Evolutionary conservation across 2,888 invertebrate genomes (phyloP), one percentile per base, ranked within the genome.

Genomic region (Phaedon cochleariae): DNA sequence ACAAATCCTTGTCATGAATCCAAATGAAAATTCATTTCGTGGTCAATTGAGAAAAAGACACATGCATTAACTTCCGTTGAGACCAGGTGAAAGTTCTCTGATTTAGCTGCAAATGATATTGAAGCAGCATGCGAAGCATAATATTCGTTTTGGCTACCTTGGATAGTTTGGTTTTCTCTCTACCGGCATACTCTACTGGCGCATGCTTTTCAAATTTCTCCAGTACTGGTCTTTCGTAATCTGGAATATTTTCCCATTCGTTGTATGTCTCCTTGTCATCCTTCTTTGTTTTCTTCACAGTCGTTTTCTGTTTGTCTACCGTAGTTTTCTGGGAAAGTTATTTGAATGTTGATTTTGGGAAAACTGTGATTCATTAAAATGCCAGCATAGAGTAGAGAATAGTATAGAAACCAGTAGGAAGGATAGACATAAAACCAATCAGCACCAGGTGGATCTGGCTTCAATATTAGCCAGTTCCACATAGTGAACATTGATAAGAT

Each of bases 221-320:
- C 64, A 92, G 85, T 1, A 88, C 90, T 1, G 92, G 90, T 72
- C 92, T 87, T 31, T 93, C 93, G 77, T 93, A 93, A 80, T 93
- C 93, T 9, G 90, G 87, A 59, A 89, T 84, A 69, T 80, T 82
- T 68, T 82, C 81, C 78, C 83, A 80, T 26, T 81, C 83, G 62
- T 80, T 77, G 52, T 73, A 71, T 29, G 68, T 70, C 12, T 66
- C 74, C 20, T 77, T 71, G 68, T 81, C 73, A 51, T 65, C 75
- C 76, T 81, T 73, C 77, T 79, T 71, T 41, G 68, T 65, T 68
- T 79, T 80, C 65, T 76, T 73, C 22, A 72, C 66, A 4, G 74
- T 65, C 41, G 70, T 62, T 67, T 79, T 76, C 68, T 77, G 72
- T 57, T 75, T 73, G 34, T 78, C 73, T 59, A 77, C 74, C 46